phyloP scores from a whole-genome alignment of 2,797 vertebrate species.

The Rhinella marina region DNA sequence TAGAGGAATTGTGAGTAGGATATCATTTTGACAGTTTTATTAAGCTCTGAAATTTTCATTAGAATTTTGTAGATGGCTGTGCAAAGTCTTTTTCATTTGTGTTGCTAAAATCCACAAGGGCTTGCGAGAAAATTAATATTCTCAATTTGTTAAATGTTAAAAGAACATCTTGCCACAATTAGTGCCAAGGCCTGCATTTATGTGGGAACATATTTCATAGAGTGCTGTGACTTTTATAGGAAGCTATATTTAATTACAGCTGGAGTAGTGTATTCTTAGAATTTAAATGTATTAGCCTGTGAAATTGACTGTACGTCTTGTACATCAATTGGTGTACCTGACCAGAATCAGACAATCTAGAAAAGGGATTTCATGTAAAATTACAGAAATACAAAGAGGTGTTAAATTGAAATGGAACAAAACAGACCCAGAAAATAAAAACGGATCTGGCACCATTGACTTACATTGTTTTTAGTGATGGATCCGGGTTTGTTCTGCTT shows the following conservation, averaged over 20 bases:
- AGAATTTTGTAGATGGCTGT: constrained; percentile 53
- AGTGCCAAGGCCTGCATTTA: constrained; percentile 60
- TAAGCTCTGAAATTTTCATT: constrained; percentile 41
- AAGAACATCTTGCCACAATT: constrained; percentile 36
- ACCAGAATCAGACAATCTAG: background rate
- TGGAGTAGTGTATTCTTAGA: background rate
- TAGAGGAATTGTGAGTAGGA: background rate
- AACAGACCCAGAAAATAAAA: too few species aligned
- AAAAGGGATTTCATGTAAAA: too few species aligned
- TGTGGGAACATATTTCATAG: constrained; percentile 5
- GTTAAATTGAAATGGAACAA: too few species aligned
- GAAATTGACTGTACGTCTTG: background rate
- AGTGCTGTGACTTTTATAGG: background rate
- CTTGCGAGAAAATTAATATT: constrained; percentile 56
- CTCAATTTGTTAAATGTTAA: constrained; percentile 54
- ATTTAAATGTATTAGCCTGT: background rate
- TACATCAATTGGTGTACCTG: too few species aligned
- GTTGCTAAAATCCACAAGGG: constrained; percentile 55
- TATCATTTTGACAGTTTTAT: constrained; percentile 33
- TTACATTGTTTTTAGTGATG: too few species aligned
- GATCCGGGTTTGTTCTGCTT: too few species aligned
- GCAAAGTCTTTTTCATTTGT: constrained; percentile 59
- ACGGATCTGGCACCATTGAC: too few species aligned
- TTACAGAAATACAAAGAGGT: too few species aligned
- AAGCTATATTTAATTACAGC: constrained; percentile 18